These are phyloP conservation scores for Salvelinus sp. DNA, from an alignment of 2,113 vertebrate genomes.

Conservation along the genomic window DNA sequence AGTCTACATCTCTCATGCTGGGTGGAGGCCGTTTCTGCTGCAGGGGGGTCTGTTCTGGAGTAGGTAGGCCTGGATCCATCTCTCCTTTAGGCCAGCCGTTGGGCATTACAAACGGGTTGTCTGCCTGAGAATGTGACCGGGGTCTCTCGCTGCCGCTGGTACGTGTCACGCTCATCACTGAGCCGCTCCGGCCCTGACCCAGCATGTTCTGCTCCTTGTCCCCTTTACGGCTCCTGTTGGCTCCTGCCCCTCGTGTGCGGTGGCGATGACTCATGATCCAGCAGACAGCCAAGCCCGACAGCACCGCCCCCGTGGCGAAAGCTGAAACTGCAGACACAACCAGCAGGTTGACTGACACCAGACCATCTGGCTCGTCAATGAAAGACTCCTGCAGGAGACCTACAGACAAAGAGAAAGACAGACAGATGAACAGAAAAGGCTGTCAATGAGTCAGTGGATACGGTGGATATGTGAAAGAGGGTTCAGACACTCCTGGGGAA, in stretches of 20 bases:
- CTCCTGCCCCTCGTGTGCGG: slow-evolving; percentile 54
- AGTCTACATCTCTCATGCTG: slow-evolving; percentile 75
- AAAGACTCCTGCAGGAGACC: slow-evolving; percentile 88
- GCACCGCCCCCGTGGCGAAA: slow-evolving; percentile 88
- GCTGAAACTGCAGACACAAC: slow-evolving; percentile 92
- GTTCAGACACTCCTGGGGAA: no score
- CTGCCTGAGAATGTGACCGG: slow-evolving; percentile 61
- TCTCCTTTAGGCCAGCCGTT: slow-evolving; percentile 89
- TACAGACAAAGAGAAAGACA: slow-evolving; percentile 24
- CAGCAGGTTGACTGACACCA: slow-evolving; percentile 92
- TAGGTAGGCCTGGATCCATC: slow-evolving; percentile 88
- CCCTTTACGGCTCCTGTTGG: slow-evolving; percentile 75
- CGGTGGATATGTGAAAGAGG: no score
- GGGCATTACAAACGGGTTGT: slow-evolving; percentile 79
- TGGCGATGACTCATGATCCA: slow-evolving; percentile 92
- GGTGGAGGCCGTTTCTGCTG: slow-evolving; percentile 86
- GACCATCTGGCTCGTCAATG: slow-evolving; percentile 85
- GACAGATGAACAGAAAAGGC: background rate
- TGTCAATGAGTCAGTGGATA: background rate
- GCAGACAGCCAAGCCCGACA: slow-evolving; percentile 92
- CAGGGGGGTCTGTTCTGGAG: slow-evolving; percentile 92
- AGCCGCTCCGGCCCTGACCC: slow-evolving; percentile 82
- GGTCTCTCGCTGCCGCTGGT: slow-evolving; percentile 75
- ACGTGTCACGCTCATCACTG: slow-evolving; percentile 90
- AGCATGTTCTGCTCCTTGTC: slow-evolving; percentile 90